Percentiles rank a stretch among this genome's conserved stretches.
Evolutionary conservation across 2,888 invertebrate genomes (phyloP).

Genomic region (Zhengitettix transpicula): DNA sequence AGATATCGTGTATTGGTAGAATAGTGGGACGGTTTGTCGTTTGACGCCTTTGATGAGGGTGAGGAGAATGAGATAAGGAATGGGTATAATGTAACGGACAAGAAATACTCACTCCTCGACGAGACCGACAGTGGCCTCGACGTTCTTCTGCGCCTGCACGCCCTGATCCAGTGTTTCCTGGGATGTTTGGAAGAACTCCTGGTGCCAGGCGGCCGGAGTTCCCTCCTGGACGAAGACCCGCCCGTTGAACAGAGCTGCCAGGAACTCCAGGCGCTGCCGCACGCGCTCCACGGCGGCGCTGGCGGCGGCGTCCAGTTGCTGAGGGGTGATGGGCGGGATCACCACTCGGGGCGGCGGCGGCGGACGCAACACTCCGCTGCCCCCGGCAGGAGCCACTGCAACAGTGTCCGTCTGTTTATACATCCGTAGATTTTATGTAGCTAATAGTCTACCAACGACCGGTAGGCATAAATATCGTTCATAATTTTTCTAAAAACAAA

Average conservation of each 20-base stretch:
- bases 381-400: constrained; percentile 4
- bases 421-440: no score
- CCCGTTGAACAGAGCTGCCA: constrained; percentile 17
- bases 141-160: constrained; percentile 22
- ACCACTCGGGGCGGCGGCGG: constrained; percentile 23
- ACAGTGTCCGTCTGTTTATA: no score
- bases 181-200: constrained; percentile 24
- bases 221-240: constrained; percentile 20
- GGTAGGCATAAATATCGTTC: no score
- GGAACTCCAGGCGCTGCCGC: constrained; percentile 17
- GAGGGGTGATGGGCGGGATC: constrained; percentile 21
- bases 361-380: constrained; percentile 21
- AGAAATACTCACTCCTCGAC: constrained; percentile 22
- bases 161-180: constrained; percentile 22
- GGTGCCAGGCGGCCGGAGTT: constrained; percentile 23
- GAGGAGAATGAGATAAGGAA: neutral
- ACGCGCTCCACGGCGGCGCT: constrained; percentile 19
- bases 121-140: constrained; percentile 23
- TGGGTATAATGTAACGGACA: neutral
- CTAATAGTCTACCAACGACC: no score
- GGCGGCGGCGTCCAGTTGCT: constrained; percentile 22
- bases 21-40: no score
- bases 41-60: no score
- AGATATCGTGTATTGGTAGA: no score
- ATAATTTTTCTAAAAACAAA: no score